Evolutionary conservation across 2,888 invertebrate genomes (phyloP), one percentile per base, ranked within the genome.

Genomic region (Phengaris alcon): DNA sequence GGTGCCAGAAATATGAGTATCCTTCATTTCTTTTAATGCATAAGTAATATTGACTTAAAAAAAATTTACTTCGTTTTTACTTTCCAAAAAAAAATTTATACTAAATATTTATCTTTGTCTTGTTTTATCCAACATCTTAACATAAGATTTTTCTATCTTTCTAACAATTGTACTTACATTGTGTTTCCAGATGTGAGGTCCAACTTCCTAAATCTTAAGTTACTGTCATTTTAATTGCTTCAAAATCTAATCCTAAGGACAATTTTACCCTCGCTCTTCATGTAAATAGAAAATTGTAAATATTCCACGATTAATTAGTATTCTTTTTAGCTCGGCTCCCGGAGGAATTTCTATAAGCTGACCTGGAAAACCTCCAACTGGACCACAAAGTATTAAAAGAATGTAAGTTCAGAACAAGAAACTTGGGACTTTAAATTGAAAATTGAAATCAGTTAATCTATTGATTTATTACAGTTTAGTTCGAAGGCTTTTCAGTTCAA

Each of bases 1-100:
- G 90, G 69, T 13, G 46, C 13, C n/a, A 79, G 81, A 80, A 82
- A 75, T 70, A 70, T 75, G 55, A 48, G 57, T 69, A 59, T 70
- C 12, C 70, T 72, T 70, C 15, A 70, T 70, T 70, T 70, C 51
- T 35, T 35, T 35, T 35, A 35, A 22, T 70, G 9, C 51, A 51
- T n/a, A 12, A 15, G n/a, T 51, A 51, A 48, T 69, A 69, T 22
- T 22, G 46, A 35, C n/a, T n/a, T 51, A 4, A 22, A 51, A 15
- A 51, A 4, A 13, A 3, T 22, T 59, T 6, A 8, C 7, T 7
- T 12, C 3, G 6, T 10, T 5, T 22, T 22, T 59, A 22, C 4
- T 35, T 35, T 35, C 35, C 35, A 2, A 35, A 35, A 35, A 35
- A 2, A 35, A 35, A 35, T 35, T 35, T 35, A 22, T 22, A 22